Percentiles rank a stretch among this genome's conserved stretches.
Conservation (phyloP, 1,140 invertebrate species). For the Gryllus bimaculatus region DNA sequence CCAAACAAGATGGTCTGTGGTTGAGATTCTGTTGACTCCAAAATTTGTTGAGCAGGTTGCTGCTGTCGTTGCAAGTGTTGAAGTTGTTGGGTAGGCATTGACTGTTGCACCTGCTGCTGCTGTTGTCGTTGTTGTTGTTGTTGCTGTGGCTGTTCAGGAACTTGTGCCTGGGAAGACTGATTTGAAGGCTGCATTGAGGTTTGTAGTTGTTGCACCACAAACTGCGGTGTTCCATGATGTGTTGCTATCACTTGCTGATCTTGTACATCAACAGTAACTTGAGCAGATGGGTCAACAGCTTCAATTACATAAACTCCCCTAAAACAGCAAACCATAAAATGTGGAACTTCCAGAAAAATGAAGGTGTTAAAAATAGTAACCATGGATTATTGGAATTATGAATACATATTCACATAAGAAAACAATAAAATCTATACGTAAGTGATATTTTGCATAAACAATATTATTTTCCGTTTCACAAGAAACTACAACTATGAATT, state of each 20-base stretch:
- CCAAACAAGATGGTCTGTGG: background rate
- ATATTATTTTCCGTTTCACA: background rate
- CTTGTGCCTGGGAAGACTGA: background rate
- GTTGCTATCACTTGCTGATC: background rate
- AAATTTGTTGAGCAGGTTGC: too few relatives aligned
- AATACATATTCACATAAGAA: background rate
- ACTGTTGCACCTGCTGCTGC: too few relatives aligned
- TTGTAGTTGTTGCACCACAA: background rate
- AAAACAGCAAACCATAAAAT: background rate
- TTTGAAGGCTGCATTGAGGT: background rate
- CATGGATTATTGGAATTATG: background rate
- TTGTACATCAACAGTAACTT: background rate
- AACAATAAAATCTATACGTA: background rate
- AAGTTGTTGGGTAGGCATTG: too few relatives aligned
- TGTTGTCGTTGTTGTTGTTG: too few relatives aligned
- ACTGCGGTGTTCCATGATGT: background rate
- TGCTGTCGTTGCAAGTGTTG: too few relatives aligned
- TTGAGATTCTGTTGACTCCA: background rate
- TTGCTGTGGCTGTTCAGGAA: background rate
- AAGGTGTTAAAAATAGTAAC: background rate
- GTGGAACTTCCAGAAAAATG: background rate
- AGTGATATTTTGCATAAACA: background rate
- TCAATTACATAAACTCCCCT: slow-evolving; percentile 11
- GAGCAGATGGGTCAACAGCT: background rate
- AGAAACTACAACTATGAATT: too few relatives aligned